These are phyloP conservation scores for Volucella bombylans DNA, from an alignment of 2,888 invertebrate genomes.

Conservation along the genomic window DNA sequence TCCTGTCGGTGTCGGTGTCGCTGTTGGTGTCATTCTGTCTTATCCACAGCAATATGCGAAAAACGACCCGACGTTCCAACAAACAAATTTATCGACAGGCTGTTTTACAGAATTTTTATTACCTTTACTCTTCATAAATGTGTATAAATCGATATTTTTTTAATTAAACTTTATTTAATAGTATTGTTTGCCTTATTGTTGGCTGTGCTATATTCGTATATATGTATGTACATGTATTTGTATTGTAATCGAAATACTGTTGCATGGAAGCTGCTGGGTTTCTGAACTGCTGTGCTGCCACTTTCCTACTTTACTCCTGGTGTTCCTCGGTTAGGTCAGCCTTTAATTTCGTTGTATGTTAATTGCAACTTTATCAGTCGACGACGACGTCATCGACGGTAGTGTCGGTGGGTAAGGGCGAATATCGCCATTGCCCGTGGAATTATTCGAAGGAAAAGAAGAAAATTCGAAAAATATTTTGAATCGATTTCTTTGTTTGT, in stretches of 20 bases:
- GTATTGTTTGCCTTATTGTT: slow-evolving; percentile 5
- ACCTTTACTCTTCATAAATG: slow-evolving; percentile 13
- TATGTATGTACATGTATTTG: too few species aligned
- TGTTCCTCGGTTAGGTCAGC: neutral
- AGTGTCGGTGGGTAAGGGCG: too few species aligned
- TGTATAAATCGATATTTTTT: slow-evolving; percentile 38
- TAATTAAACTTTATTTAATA: slow-evolving; percentile 36
- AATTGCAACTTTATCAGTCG: slow-evolving; percentile 13
- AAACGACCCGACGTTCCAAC: neutral
- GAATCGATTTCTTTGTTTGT: neutral
- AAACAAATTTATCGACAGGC: neutral
- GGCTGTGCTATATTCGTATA: neutral
- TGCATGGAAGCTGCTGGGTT: too few species aligned
- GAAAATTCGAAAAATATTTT: neutral
- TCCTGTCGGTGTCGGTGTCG: too few species aligned
- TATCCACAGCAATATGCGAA: too few species aligned
- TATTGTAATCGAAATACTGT: too few species aligned
- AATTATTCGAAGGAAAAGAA: neutral
- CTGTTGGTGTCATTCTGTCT: too few species aligned
- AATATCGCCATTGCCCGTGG: neutral
- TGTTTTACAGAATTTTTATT: slow-evolving; percentile 17
- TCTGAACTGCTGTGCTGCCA: too few species aligned
- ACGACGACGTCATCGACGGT: too few species aligned
- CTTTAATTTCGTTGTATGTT: slow-evolving; percentile 1
- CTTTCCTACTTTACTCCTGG: neutral